phyloP scores from a whole-genome alignment of 2,797 vertebrate genomes.

The Melanotaenia trifasciata region DNA sequence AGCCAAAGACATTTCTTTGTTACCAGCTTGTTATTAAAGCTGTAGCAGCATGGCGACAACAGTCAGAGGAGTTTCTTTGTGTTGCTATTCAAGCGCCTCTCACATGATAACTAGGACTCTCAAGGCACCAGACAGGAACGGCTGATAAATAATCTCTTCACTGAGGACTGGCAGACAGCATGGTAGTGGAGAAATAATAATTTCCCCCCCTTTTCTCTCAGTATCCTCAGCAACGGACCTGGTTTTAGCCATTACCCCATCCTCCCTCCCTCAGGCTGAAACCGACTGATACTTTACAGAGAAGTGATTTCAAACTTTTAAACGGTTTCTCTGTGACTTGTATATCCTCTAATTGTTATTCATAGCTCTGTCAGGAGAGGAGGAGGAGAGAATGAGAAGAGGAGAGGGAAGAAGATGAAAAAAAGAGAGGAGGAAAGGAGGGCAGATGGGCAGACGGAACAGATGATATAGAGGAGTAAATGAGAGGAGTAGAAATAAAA shows the following conservation, averaged over 20 bases:
- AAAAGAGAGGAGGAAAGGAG: conserved; percentile 31
- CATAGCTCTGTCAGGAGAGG: conserved; percentile 73
- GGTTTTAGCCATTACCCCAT: conserved; percentile 34
- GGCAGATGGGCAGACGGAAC: conserved; percentile 31
- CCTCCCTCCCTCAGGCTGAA: conserved; percentile 47
- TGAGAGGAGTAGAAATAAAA: conserved; percentile 33
- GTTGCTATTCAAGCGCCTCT: conserved; percentile 51
- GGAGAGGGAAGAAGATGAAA: conserved; percentile 28
- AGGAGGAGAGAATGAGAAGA: conserved; percentile 44
- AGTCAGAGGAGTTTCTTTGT: conserved; percentile 64
- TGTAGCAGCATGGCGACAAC: conserved; percentile 57
- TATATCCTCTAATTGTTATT: conserved; percentile 84
- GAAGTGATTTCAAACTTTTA: conserved; percentile 80
- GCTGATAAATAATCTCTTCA: conserved; percentile 73
- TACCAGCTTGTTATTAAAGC: conserved; percentile 65
- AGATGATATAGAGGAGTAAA: conserved; percentile 42
- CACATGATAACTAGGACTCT: conserved; percentile 61
- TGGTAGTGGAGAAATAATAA: conserved; percentile 53
- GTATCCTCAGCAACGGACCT: conserved; percentile 41
- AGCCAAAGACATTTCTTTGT: conserved; percentile 55
- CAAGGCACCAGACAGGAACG: conserved; percentile 66
- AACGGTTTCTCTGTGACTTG: conserved; percentile 76
- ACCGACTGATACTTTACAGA: conserved; percentile 65
- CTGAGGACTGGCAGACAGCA: conserved; percentile 51
- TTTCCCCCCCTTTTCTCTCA: conserved; percentile 40